A percentile compares a stretch with the other conserved stretches of the same genome.
Conservation (phyloP, 2,113 vertebrate species). For the Machaerirhynchus nigripectus region DNA sequence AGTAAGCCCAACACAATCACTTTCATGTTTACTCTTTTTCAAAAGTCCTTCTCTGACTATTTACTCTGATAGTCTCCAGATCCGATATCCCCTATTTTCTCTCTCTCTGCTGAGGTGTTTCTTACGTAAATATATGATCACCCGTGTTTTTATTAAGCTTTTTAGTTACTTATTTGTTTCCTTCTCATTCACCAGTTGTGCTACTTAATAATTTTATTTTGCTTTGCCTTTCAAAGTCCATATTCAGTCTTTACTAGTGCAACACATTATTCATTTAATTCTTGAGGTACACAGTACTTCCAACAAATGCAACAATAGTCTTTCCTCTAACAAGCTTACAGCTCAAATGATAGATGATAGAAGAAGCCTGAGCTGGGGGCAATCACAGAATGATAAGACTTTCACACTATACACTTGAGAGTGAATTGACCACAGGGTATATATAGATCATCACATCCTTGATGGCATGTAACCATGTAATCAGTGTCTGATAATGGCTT, state of each 20-base stretch:
- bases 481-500: background rate
- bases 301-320: background rate
- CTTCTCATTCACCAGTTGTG: background rate
- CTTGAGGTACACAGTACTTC: background rate
- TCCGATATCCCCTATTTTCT: background rate
- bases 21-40: background rate
- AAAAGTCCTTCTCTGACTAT: background rate
- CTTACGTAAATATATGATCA: background rate
- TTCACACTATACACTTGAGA: background rate
- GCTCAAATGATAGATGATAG: background rate
- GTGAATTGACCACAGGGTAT: slow-evolving; percentile 4
- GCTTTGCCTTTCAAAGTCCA: background rate
- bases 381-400: background rate
- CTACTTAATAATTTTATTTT: background rate
- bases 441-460: background rate
- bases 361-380: background rate
- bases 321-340: background rate
- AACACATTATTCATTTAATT: background rate
- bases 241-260: background rate
- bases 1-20: background rate
- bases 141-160: background rate
- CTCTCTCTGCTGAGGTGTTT: background rate
- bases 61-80: background rate
- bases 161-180: background rate
- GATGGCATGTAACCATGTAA: background rate